Evolutionary conservation across 2,797 vertebrate species (phyloP), one percentile per base, ranked within the genome.

Genomic region (Botia almorhae): DNA sequence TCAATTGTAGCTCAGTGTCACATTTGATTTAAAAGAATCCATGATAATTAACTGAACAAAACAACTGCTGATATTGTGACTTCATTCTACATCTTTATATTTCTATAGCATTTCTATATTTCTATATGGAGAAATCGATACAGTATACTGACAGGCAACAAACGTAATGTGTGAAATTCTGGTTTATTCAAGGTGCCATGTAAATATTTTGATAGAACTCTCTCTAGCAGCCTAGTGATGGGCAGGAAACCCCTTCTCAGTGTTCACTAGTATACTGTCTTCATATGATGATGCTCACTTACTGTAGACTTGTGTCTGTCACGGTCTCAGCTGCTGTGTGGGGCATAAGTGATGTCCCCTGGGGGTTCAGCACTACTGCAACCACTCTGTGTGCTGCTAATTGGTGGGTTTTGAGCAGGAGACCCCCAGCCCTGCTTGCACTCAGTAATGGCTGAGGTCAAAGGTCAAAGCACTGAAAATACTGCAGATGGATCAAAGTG

Each of bases 281-380:
- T 60, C 17, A 69, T 60, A 46, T 10, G 3, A 33, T 60, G 21
- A 16, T 39, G 56, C 46, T 13, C 63, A 53, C 53, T 69, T 16
- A 74, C n/a, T 16, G n/a, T 23, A n/a, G 8, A 58, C 48, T 55
- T 4, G 6, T 50, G 50, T 53, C 53, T 56, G 21, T 21, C 6
- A 43, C 7, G 21, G 60, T 23, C 82, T 76, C 82, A 76, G 82
- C 82, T 83, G 82, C 60, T 72, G 73, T 77, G 56, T 70, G 51
- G 4, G 14, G 26, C 53, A 69, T 76, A 69, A 83, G 72, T 23
- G 67, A 50, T 48, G 19, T 75, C 82, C 39, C 77, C 29, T 65
- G 77, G 67, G 70, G 19, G 33, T 67, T 80, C 48, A 61, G 36
- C 56, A 64, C 60, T 71, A 80, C 76, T 56, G 68, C 60, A 72